Conservation (phyloP, 2,888 invertebrate species). For the Sabatieria punctata region DNA sequence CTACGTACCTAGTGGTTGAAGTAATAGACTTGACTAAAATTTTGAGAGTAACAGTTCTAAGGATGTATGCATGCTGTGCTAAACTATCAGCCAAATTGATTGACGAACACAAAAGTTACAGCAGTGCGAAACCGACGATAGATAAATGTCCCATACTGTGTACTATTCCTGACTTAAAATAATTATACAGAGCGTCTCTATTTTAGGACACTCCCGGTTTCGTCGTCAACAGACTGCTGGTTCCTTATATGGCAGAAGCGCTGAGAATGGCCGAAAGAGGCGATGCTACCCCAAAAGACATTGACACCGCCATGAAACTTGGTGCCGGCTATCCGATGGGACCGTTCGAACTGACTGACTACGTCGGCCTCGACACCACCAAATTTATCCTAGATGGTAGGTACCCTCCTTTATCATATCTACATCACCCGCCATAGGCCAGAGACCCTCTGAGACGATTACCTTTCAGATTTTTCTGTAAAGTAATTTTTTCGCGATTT, state of each 20-base stretch:
- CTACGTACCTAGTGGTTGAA: too few species aligned
- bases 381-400: slow-evolving; percentile 54
- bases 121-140: too few species aligned
- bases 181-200: slow-evolving; percentile 4
- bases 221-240: slow-evolving; percentile 67
- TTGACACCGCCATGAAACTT: slow-evolving; percentile 73
- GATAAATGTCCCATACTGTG: too few species aligned
- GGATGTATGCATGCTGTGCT: too few species aligned
- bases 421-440: too few species aligned
- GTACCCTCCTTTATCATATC: too few species aligned
- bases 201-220: slow-evolving; percentile 66
- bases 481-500: background rate
- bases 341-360: slow-evolving; percentile 64
- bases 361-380: slow-evolving; percentile 61
- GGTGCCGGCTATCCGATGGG: slow-evolving; percentile 81
- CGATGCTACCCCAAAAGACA: slow-evolving; percentile 49
- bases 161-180: background rate
- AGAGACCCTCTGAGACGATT: too few species aligned
- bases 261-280: slow-evolving; percentile 49
- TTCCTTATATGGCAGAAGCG: slow-evolving; percentile 66
- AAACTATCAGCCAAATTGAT: too few species aligned
- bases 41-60: too few species aligned
- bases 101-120: too few species aligned
- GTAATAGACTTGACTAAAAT: too few species aligned
- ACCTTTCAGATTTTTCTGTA: background rate